phyloP scores from a whole-genome alignment of 1,140 invertebrate species.

The Scaptomyza montana region DNA sequence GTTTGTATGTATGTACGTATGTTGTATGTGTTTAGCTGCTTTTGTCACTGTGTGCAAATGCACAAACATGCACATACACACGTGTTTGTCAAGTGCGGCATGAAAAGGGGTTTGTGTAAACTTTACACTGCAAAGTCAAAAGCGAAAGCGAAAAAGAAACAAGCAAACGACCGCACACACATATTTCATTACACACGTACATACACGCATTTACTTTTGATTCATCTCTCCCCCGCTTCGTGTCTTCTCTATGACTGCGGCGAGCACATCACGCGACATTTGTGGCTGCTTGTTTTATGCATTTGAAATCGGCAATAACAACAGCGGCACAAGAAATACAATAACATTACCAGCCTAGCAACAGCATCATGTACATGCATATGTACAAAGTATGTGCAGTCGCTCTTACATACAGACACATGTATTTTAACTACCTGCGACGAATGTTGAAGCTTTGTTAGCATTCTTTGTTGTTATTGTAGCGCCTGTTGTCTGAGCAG shows the following conservation, averaged over 20 bases:
- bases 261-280: conserved; percentile 55
- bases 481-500: neutral
- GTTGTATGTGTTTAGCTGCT: conserved; percentile 15
- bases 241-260: neutral
- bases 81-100: conserved; percentile 65
- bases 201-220: conserved; percentile 34
- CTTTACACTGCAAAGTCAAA: conserved; percentile 62
- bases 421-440: conserved; percentile 16
- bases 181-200: conserved; percentile 67
- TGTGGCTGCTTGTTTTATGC: conserved; percentile 60
- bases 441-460: conserved; percentile 32
- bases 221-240: conserved; percentile 7
- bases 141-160: conserved; percentile 74
- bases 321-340: conserved; percentile 48
- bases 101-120: conserved; percentile 68
- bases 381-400: neutral
- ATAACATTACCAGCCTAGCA: conserved; percentile 58
- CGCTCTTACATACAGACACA: neutral
- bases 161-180: conserved; percentile 54
- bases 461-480: conserved; percentile 16
- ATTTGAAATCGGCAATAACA: conserved; percentile 49
- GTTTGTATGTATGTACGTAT: too few relatives aligned
- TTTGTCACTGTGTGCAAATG: conserved; percentile 20
- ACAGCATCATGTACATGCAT: conserved; percentile 51
- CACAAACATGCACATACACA: neutral